These are phyloP conservation scores for Heliothis peltigera DNA, from an alignment of 2,888 invertebrate genomes.

Conservation along the genomic window DNA sequence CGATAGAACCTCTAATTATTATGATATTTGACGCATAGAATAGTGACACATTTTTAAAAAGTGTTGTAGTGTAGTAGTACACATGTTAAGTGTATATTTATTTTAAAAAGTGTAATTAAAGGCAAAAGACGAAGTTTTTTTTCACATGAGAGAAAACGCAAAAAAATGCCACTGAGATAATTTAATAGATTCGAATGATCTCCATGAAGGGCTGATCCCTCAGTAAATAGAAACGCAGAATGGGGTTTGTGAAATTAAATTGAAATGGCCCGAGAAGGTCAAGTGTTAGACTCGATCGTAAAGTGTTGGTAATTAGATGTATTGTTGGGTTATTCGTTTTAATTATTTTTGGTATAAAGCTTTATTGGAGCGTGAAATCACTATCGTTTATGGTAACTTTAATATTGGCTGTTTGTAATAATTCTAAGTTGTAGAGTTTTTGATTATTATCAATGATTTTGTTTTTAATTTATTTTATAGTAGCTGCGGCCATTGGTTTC, in stretches of 20 bases:
- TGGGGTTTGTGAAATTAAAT: slow-evolving; percentile 70
- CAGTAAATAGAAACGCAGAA: slow-evolving; percentile 69
- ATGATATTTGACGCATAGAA: too few species aligned
- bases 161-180: slow-evolving; percentile 61
- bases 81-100: too few species aligned
- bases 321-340: slow-evolving; percentile 32
- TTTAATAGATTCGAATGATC: slow-evolving; percentile 60
- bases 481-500: too few species aligned
- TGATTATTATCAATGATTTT: too few species aligned
- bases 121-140: too few species aligned
- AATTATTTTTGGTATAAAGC: background rate
- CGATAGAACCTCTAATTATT: too few species aligned
- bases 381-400: background rate
- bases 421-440: too few species aligned
- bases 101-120: too few species aligned
- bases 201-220: slow-evolving; percentile 63
- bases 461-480: too few species aligned
- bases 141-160: background rate
- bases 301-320: slow-evolving; percentile 37
- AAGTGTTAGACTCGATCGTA: slow-evolving; percentile 34
- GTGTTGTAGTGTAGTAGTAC: too few species aligned
- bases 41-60: too few species aligned
- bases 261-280: slow-evolving; percentile 59
- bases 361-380: slow-evolving; percentile 11
- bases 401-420: background rate